Conservation (phyloP, 1,140 invertebrate species). For the Scaptodrosophila lebanonensis region DNA sequence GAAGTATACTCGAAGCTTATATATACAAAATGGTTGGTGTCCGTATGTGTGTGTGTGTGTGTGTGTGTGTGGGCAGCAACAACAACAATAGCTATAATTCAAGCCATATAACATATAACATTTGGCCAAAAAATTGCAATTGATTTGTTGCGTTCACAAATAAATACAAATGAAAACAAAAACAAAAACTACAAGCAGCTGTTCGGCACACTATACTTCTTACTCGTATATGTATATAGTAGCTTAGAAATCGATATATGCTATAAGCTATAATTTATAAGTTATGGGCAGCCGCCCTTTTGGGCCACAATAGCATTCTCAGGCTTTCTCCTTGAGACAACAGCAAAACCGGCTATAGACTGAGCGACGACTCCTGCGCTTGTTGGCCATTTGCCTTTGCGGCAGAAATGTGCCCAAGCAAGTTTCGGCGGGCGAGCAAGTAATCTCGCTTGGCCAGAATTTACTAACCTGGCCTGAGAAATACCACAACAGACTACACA, state of each 20-base stretch:
- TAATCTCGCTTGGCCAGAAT: constrained; percentile 60
- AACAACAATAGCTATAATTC: constrained; percentile 50
- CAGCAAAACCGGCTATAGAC: constrained; percentile 38
- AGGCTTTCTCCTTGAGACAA: constrained; percentile 58
- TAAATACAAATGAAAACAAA: constrained; percentile 11
- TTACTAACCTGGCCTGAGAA: constrained; percentile 60
- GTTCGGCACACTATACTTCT: background rate
- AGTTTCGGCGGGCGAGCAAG: constrained; percentile 48
- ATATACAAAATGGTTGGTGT: too few relatives aligned
- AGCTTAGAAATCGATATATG: too few relatives aligned
- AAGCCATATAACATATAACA: constrained; percentile 65
- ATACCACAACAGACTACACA: too few relatives aligned
- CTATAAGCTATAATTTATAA: constrained; percentile 23
- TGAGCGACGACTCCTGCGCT: constrained; percentile 52
- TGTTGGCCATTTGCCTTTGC: constrained; percentile 55
- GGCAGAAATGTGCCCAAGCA: constrained; percentile 67
- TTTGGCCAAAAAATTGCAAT: constrained; percentile 20
- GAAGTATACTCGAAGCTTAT: too few relatives aligned
- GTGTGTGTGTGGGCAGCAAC: background rate
- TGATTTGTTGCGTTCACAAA: too few relatives aligned
- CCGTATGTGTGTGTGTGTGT: background rate
- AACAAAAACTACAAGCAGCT: constrained; percentile 8
- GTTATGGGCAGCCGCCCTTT: constrained; percentile 35
- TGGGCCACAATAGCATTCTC: constrained; percentile 3
- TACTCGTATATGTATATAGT: too few relatives aligned